Conservation (phyloP, 2,888 invertebrate species). For the Aethes cnicana region DNA sequence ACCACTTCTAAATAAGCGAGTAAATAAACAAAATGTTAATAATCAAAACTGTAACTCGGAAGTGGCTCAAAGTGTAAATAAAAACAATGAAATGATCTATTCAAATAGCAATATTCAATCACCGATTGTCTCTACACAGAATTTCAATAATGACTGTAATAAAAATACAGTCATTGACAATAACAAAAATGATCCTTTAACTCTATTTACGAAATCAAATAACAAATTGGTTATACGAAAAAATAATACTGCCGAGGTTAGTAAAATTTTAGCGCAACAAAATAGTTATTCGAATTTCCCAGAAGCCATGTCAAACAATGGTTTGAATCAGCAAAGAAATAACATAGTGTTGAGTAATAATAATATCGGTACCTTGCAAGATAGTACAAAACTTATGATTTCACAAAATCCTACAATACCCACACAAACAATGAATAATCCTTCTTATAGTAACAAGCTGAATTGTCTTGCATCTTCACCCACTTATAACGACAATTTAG, state of each 20-base stretch:
- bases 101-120: no score
- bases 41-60: no score
- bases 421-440: background rate
- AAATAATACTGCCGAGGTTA: background rate
- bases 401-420: background rate
- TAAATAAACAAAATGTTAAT: background rate
- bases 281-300: no score
- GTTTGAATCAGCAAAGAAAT: no score
- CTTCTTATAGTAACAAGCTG: background rate
- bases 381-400: no score
- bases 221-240: no score
- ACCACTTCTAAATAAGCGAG: slow-evolving; percentile 4
- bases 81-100: no score
- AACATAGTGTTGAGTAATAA: no score
- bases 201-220: background rate
- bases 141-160: background rate
- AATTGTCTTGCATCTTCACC: background rate
- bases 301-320: no score
- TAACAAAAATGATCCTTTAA: background rate
- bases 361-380: no score
- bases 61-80: no score
- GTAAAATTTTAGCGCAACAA: background rate
- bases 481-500: background rate
- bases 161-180: background rate
- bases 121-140: no score